These are phyloP conservation scores for Heterodera carotae DNA, from an alignment of 1,140 invertebrate genomes.

Conservation along the genomic window DNA sequence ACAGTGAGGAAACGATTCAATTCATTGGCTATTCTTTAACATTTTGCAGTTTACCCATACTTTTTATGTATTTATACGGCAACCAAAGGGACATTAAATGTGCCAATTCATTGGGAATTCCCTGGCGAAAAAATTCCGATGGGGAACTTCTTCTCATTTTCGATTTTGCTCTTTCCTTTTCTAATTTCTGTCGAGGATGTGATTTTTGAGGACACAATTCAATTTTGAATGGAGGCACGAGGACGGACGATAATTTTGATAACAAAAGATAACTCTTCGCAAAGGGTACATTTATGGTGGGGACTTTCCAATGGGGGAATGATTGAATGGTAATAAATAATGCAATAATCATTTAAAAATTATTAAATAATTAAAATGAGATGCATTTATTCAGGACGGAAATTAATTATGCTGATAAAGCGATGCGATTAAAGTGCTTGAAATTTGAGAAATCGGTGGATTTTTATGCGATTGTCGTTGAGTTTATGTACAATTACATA, in stretches of 20 bases:
- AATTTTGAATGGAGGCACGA: constrained; percentile 1
- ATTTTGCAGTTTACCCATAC: too few species aligned
- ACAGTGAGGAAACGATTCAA: too few species aligned
- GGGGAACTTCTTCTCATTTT: background rate
- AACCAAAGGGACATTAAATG: too few species aligned
- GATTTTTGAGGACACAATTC: background rate
- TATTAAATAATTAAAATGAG: background rate
- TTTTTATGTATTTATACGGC: too few species aligned
- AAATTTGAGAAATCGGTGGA: background rate
- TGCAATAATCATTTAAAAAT: background rate
- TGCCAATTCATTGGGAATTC: too few species aligned
- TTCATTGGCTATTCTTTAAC: too few species aligned
- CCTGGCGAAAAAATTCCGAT: background rate
- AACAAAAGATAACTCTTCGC: background rate
- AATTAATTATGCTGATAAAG: too few species aligned
- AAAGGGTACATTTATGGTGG: background rate
- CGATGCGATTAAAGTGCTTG: background rate
- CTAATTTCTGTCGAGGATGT: constrained; percentile 12
- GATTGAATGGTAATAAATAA: background rate
- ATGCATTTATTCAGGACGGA: background rate
- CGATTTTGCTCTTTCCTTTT: background rate
- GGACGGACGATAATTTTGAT: background rate
- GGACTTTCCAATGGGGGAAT: background rate
- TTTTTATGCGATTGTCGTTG: constrained; percentile 2
- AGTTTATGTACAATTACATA: too few species aligned